phyloP scores from a whole-genome alignment of 2,113 vertebrate genomes.

The Solea solea region DNA sequence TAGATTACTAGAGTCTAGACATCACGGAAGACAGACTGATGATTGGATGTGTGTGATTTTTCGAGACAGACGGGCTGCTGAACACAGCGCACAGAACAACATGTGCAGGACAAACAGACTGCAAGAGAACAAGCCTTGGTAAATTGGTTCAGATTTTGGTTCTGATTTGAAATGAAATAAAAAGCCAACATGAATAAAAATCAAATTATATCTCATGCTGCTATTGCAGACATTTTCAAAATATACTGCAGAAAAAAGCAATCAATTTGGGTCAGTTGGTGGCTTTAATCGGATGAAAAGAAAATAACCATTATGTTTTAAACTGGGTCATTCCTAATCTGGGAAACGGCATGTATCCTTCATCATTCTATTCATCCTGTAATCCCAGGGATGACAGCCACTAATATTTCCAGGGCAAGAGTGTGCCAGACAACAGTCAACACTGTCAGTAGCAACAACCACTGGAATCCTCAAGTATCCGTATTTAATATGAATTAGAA shows the following conservation, averaged over 20 bases:
- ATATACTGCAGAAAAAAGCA: conserved; percentile 33
- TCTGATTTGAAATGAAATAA: conserved; percentile 34
- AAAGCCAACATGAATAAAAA: conserved; percentile 38
- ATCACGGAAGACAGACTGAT: conserved; percentile 7
- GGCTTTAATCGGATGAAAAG: conserved; percentile 70
- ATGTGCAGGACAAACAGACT: conserved; percentile 22
- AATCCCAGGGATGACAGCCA: conserved; percentile 64
- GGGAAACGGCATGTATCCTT: conserved; percentile 65
- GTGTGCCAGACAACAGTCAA: conserved; percentile 38
- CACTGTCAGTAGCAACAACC: conserved; percentile 27
- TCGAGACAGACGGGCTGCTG: conserved; percentile 14
- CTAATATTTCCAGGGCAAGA: conserved; percentile 27
- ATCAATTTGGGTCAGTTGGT: conserved; percentile 65
- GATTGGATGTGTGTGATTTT: conserved; percentile 13
- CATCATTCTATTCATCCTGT: conserved; percentile 57
- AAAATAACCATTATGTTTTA: conserved; percentile 72
- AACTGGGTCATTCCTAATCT: conserved; percentile 77
- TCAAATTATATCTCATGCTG: conserved; percentile 32
- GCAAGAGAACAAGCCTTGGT: conserved; percentile 16
- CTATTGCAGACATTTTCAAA: conserved; percentile 24
- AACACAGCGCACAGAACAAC: conserved; percentile 15
- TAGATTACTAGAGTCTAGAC: conserved; percentile 5
- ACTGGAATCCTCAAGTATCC: conserved; percentile 21
- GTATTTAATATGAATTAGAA: conserved; percentile 43
- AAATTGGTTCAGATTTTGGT: conserved; percentile 13